These are phyloP conservation scores for Hybos culiciformis DNA, from an alignment of 2,888 invertebrate species.

Conservation along the genomic window DNA sequence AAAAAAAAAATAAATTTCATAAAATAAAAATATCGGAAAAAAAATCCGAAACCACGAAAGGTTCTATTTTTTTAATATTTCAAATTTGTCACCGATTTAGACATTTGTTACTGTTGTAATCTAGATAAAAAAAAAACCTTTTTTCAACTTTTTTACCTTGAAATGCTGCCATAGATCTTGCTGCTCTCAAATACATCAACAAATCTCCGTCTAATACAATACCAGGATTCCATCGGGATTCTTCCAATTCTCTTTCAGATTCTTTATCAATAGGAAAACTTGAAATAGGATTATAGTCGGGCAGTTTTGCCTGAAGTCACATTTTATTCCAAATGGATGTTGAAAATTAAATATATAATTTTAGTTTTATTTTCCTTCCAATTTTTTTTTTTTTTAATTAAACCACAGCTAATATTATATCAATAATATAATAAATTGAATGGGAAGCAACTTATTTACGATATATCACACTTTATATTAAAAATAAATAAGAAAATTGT, in stretches of 20 bases:
- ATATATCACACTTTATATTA: background rate
- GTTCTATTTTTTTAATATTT: background rate
- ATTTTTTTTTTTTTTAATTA: slow-evolving; percentile 2
- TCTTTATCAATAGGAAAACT: slow-evolving; percentile 38
- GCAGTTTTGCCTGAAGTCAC: slow-evolving; percentile 35
- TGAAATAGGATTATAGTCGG: slow-evolving; percentile 39
- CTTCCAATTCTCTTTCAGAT: slow-evolving; percentile 49
- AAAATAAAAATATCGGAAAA: background rate
- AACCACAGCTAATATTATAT: background rate
- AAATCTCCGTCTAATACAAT: slow-evolving; percentile 88
- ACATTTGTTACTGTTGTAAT: no score
- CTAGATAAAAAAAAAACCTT: no score
- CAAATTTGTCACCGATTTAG: no score
- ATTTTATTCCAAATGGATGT: background rate
- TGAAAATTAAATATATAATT: slow-evolving; percentile 1
- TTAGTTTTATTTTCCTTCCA: slow-evolving; percentile 4
- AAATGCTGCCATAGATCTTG: slow-evolving; percentile 95
- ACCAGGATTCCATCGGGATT: slow-evolving; percentile 87
- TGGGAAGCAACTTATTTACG: background rate
- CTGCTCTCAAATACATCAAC: slow-evolving; percentile 93
- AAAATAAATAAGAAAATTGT: slow-evolving; percentile 14
- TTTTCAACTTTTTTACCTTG: slow-evolving; percentile 39
- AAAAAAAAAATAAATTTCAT: slow-evolving; percentile 5
- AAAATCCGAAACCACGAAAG: background rate
- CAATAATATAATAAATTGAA: background rate